These are phyloP conservation scores for Scaptomyza tumidula DNA, from an alignment of 2,888 invertebrate species.

Conservation along the genomic window DNA sequence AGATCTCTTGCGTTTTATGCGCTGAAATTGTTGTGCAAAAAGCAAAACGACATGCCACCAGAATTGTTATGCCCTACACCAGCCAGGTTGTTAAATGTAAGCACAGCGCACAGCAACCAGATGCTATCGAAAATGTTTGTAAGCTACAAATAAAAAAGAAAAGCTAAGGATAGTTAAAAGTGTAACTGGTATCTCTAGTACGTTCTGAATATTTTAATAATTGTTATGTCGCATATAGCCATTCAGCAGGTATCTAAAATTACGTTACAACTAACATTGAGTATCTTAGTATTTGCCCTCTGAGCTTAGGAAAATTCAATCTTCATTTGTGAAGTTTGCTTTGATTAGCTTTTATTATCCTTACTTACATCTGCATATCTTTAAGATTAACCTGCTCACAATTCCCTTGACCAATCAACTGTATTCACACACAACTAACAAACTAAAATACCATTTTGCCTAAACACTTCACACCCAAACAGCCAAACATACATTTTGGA, in stretches of 20 bases:
- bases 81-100: conserved; percentile 46
- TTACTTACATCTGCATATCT: background rate
- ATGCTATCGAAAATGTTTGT: conserved; percentile 12
- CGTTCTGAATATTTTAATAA: background rate
- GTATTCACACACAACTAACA: background rate
- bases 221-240: background rate
- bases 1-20: conserved; percentile 64
- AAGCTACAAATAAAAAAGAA: too few relatives aligned
- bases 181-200: background rate
- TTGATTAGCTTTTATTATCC: background rate
- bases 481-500: conserved; percentile 6
- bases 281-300: too few relatives aligned
- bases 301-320: too few relatives aligned
- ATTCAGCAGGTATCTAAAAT: background rate
- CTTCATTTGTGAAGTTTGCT: background rate
- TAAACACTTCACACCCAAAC: background rate
- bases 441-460: background rate
- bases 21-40: conserved; percentile 50
- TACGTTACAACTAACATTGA: too few relatives aligned
- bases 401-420: conserved; percentile 16
- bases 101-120: conserved; percentile 29
- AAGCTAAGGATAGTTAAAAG: background rate
- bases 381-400: background rate
- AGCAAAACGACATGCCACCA: conserved; percentile 43
- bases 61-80: conserved; percentile 38